phyloP scores from a whole-genome alignment of 2,888 invertebrate species.

The Spilarctia lutea region DNA sequence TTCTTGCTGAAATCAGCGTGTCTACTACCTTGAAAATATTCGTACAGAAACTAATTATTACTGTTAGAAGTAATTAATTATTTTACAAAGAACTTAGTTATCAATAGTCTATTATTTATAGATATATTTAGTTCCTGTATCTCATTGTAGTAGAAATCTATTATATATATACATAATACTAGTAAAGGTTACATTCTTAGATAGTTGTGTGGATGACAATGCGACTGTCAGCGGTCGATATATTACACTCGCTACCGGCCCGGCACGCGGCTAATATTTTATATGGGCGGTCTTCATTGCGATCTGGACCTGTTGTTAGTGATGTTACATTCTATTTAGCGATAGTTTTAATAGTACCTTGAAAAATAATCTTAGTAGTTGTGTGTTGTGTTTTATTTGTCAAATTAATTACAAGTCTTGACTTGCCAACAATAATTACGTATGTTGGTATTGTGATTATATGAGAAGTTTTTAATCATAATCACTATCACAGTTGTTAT shows the following conservation, averaged over 20 bases:
- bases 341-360: constrained; percentile 23
- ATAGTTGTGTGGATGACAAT: constrained; percentile 63
- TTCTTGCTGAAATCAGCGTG: too few relatives aligned
- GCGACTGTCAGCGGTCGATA: constrained; percentile 76
- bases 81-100: neutral
- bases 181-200: constrained; percentile 58
- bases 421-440: neutral
- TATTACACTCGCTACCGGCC: constrained; percentile 76
- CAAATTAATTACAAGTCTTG: neutral
- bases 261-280: constrained; percentile 81
- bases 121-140: neutral
- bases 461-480: too few relatives aligned
- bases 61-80: too few relatives aligned
- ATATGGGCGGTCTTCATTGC: constrained; percentile 85
- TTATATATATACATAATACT: neutral
- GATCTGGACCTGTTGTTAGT: constrained; percentile 67
- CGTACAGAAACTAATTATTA: too few relatives aligned
- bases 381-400: neutral
- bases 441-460: too few relatives aligned
- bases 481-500: too few relatives aligned
- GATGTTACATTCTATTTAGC: constrained; percentile 43
- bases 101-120: neutral
- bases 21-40: too few relatives aligned
- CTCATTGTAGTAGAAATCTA: neutral
- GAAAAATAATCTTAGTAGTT: neutral